Conservation (phyloP, 2,797 vertebrate species). For the Peromyscus nudipes region DNA sequence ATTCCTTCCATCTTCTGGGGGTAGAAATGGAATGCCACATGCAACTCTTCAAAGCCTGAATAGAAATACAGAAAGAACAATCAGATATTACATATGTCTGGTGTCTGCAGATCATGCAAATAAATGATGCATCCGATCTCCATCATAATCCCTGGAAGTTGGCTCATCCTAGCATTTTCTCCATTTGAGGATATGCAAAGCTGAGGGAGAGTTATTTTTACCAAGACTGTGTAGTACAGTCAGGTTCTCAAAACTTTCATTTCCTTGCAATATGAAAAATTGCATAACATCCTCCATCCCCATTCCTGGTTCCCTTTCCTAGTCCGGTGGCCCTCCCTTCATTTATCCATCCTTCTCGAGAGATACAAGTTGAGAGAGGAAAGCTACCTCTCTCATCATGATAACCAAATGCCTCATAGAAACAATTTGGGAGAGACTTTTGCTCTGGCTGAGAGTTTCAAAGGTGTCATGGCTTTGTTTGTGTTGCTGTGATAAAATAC, state of each 20-base stretch:
- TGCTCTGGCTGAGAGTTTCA: neutral
- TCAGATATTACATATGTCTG: neutral
- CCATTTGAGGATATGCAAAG: neutral
- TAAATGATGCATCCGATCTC: neutral
- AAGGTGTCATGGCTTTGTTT: neutral
- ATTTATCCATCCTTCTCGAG: neutral
- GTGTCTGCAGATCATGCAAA: neutral
- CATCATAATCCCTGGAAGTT: neutral
- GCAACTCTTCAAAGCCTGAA: neutral
- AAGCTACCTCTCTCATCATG: too few species aligned
- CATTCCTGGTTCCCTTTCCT: neutral
- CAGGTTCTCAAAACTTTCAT: neutral
- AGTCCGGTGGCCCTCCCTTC: neutral
- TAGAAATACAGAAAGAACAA: conserved; percentile 1
- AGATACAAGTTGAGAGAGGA: neutral
- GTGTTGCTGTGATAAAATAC: neutral
- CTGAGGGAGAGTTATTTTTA: neutral
- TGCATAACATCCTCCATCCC: fast-evolving
- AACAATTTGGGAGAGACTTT: neutral
- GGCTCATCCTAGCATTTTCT: neutral
- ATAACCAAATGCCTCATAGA: neutral
- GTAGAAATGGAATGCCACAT: neutral
- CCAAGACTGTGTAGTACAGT: neutral
- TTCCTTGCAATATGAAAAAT: neutral
- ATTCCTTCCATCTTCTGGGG: neutral